Evolutionary conservation across 2,113 vertebrate genomes (phyloP), one percentile per base, ranked within the genome.

Genomic region (Albula glossodonta): DNA sequence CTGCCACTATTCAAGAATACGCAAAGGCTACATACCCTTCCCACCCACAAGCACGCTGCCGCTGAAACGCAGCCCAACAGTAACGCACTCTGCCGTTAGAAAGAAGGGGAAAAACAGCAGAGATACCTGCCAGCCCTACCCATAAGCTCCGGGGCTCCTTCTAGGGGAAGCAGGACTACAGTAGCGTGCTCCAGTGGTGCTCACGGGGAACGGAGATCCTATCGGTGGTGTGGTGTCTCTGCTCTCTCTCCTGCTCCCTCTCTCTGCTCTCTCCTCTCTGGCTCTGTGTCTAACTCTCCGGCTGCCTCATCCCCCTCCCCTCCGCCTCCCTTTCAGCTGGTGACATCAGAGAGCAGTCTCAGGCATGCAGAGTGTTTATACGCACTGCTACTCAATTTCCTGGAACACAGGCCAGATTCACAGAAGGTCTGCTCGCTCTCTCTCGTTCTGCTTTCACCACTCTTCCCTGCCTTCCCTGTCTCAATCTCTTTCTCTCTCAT

Each of bases 261-360:
- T 60, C 88, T 52, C 78, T 86, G 84, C 78, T 51, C 74, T 51
- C 83, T 74, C 85, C 83, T 79, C 78, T 81, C 84, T n/a, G 25
- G 83, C 87, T 48, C 81, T 83, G 84, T 60, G 56, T 74, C 57
- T 2, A 82, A 63, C 85, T 53, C 81, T 31, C 86, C 9, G 86
- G 74, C 89, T 84, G 86, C 56, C 87, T 48, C 86, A 79, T 82
- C 31, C 83, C 84, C 83, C 15, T 83, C 5, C 84, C 10, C 88
- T 77, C 83, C 81, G 83, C 19, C 89, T 85, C 87, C 84, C 88
- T 48, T 85, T 84, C 88, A 82, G 88, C 88, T 86, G 57, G 90
- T 94, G 94, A 94, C 94, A 95, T 96, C 94, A 95, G 91, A 95
- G 92, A 90, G 91, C 92, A 91, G 93, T 94, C 92, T 95, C 92